Percentiles rank a stretch among this genome's conserved stretches.
Evolutionary conservation across 2,888 invertebrate species (phyloP).

Genomic region (Drosophila pegasa): DNA sequence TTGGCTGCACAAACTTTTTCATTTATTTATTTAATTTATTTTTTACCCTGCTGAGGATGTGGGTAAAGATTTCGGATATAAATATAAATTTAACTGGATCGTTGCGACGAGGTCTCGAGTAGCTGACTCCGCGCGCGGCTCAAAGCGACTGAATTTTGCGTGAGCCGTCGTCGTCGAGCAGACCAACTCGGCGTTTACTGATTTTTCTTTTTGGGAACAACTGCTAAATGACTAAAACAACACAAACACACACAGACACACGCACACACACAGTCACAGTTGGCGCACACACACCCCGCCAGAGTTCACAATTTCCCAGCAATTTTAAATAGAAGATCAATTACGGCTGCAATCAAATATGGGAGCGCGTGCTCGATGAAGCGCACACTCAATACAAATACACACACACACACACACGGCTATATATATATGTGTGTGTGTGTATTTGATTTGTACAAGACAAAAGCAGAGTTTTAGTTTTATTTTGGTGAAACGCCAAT

Average conservation of each 20-base stretch:
- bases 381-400: slow-evolving; percentile 42
- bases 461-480: slow-evolving; percentile 48
- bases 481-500: slow-evolving; percentile 70
- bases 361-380: slow-evolving; percentile 70
- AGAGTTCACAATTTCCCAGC: slow-evolving; percentile 26
- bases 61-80: not conserved
- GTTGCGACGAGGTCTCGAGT: slow-evolving; percentile 56
- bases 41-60: slow-evolving; percentile 47
- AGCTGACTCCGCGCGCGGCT: slow-evolving; percentile 82
- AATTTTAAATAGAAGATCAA: slow-evolving; percentile 77
- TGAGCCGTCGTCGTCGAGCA: slow-evolving; percentile 74
- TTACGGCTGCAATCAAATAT: slow-evolving; percentile 70
- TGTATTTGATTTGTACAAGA: slow-evolving; percentile 29
- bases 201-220: slow-evolving; percentile 52
- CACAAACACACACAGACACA: slow-evolving; percentile 57
- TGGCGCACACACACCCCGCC: slow-evolving; percentile 18
- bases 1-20: slow-evolving; percentile 22
- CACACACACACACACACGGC: not conserved
- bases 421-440: not conserved
- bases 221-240: slow-evolving; percentile 54
- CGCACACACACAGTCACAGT: slow-evolving; percentile 59
- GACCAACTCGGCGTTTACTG: slow-evolving; percentile 49
- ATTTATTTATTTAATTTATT: not conserved
- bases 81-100: not conserved
- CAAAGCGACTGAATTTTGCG: slow-evolving; percentile 82